Evolutionary conservation across 2,797 vertebrate species (phyloP), one percentile per base, ranked within the genome.

Genomic region (Odontamblyopus lacepedii): DNA sequence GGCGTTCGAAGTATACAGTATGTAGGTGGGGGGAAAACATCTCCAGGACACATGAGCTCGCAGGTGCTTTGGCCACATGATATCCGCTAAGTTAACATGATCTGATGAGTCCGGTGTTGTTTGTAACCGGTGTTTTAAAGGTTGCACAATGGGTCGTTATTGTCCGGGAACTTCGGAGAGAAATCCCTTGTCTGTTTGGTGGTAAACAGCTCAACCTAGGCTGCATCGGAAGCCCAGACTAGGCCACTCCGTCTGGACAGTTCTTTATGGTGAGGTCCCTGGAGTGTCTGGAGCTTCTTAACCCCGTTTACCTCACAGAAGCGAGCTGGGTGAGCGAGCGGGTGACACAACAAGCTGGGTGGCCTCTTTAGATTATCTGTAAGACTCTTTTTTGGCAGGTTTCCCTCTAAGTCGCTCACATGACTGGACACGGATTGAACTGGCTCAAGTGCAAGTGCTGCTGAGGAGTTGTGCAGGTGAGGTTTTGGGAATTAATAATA

Each of bases 141-240:
- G 84, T 78, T 61, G 66, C 81, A 89, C 85, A 87, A 87, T 82
- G 73, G 55, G 23, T 64, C 78, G 83, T 89, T 75, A 76, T 78
- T 30, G 56, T 78, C 67, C 32, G 41, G 61, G 76, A 85, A 69
- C 72, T 77, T 59, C 75, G 72, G 63, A 79, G 64, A 76, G 73
- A 78, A 66, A 74, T 63, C 55, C 27, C 35, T 75, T 72, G 73
- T 63, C 64, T 73, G 74, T 16, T 62, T 70, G 71, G 3, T 26
- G 62, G 74, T 75, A 83, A 82, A 78, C 81, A 79, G 76, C 68
- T 44, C 55, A 64, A 4, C 44, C 44, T 78, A 86, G 83, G 80
- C 67, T 85, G 63, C 1, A 38, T 69, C 50, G 7, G 65, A 30
- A 60, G 30, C 59, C 44, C 80, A 68, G 79, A 79, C 82, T 76